Evolutionary conservation across 2,888 invertebrate genomes (phyloP).

Genomic region (Troides helena): DNA sequence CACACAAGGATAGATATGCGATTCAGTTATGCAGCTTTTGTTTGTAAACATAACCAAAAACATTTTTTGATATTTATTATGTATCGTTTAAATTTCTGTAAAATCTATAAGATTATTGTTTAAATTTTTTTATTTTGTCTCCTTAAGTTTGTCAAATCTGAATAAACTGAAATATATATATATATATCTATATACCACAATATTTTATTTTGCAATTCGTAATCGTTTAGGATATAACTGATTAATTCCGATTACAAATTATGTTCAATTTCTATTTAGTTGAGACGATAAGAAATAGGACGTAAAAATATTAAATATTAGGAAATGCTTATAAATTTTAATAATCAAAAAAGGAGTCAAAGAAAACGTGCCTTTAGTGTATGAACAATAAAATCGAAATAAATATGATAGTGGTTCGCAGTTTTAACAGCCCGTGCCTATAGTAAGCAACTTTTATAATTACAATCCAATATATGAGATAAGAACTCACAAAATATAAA

Average conservation of each 20-base stretch:
- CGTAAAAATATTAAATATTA: not conserved
- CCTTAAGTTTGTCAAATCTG: constrained; percentile 42
- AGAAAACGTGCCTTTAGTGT: not conserved
- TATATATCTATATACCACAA: constrained; percentile 38
- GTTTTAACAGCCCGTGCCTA: not conserved
- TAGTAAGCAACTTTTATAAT: too few species aligned
- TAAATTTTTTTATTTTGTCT: constrained; percentile 61
- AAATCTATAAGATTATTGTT: constrained; percentile 50
- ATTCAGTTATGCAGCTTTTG: constrained; percentile 35
- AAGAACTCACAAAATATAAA: too few species aligned
- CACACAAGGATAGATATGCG: constrained; percentile 33
- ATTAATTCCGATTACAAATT: not conserved
- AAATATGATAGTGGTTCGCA: not conserved
- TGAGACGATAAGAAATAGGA: not conserved
- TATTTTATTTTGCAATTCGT: constrained; percentile 29
- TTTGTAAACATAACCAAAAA: constrained; percentile 36
- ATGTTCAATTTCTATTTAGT: not conserved
- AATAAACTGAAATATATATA: constrained; percentile 42
- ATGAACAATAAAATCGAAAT: not conserved
- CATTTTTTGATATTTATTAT: constrained; percentile 34
- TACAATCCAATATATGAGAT: too few species aligned
- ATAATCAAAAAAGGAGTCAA: not conserved
- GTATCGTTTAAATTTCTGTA: constrained; percentile 56
- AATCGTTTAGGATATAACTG: not conserved
- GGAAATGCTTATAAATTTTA: not conserved